Percentiles rank a stretch among this genome's conserved stretches.
Conservation (phyloP, 2,888 invertebrate species). For the Idaea dimidiata region DNA sequence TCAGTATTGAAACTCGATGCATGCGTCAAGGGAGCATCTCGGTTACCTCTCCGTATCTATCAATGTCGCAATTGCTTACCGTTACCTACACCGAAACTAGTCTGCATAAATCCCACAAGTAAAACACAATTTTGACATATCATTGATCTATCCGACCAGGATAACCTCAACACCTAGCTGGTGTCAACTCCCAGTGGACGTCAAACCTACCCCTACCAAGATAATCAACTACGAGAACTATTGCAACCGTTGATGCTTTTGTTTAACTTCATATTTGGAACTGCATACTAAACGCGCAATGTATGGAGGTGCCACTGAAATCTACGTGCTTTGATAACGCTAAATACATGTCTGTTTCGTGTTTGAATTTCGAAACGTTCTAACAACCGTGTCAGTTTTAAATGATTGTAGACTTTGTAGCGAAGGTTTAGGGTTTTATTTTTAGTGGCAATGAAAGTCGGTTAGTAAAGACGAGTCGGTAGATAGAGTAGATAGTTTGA, state of each 20-base stretch:
- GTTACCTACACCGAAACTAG: constrained; percentile 36
- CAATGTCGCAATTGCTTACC: constrained; percentile 63
- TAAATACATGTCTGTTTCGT: constrained; percentile 29
- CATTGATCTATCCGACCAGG: constrained; percentile 70
- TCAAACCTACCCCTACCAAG: constrained; percentile 44
- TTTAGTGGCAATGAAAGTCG: not conserved
- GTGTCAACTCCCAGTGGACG: constrained; percentile 46
- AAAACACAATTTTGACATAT: constrained; percentile 76
- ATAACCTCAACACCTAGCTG: constrained; percentile 70
- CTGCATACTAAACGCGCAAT: constrained; percentile 21
- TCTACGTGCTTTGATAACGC: constrained; percentile 21
- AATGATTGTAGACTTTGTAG: not conserved
- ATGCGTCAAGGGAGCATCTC: constrained; percentile 39
- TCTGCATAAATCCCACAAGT: constrained; percentile 70
- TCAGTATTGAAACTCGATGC: constrained; percentile 32
- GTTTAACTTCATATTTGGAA: accelerated
- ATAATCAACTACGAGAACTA: not conserved
- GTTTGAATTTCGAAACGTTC: constrained; percentile 19
- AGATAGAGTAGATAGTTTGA: constrained; percentile 65
- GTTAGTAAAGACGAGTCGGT: constrained; percentile 13
- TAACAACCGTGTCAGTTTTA: constrained; percentile 19
- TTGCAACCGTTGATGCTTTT: constrained; percentile 25
- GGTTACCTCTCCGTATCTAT: constrained; percentile 58
- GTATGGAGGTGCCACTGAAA: constrained; percentile 21
- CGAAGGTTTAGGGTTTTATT: constrained; percentile 8